A percentile compares a stretch with the other conserved stretches of the same genome.
These are phyloP conservation scores for Poecilobothrus nobilitatus DNA, from an alignment of 2,888 invertebrate species.

Conservation along the genomic window DNA sequence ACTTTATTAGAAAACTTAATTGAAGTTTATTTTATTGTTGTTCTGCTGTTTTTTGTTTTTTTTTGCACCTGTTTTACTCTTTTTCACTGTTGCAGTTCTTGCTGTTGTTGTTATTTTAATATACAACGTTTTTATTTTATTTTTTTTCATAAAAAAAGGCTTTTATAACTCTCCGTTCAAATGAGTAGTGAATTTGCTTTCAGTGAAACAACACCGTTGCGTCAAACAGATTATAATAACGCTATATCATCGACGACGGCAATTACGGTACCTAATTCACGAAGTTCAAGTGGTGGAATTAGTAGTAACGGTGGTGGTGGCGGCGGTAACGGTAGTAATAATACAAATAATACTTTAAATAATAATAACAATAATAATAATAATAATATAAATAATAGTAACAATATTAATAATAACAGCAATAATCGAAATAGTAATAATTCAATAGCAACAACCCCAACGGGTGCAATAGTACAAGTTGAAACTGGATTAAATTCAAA, in stretches of 20 bases:
- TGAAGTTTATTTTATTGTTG: not conserved
- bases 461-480: not conserved
- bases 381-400: not conserved
- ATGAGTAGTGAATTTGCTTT: constrained; percentile 42
- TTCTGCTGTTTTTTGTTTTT: not conserved
- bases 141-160: not conserved
- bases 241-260: constrained; percentile 23
- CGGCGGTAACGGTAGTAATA: not conserved
- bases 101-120: not conserved
- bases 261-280: not conserved
- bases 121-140: not conserved
- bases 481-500: not conserved
- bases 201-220: constrained; percentile 43
- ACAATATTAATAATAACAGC: not conserved
- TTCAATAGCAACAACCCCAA: not conserved
- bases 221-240: constrained; percentile 33
- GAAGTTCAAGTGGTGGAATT: not conserved
- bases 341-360: not conserved
- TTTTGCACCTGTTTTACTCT: not conserved
- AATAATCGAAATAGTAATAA: not conserved
- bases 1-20: too few relatives aligned
- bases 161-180: constrained; percentile 19
- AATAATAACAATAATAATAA: not conserved
- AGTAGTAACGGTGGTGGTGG: not conserved
- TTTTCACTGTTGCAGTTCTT: not conserved